Evolutionary conservation across 92 coral and sea anemone species (phyloP).

Genomic region (Hydrozoanthus gracilis): DNA sequence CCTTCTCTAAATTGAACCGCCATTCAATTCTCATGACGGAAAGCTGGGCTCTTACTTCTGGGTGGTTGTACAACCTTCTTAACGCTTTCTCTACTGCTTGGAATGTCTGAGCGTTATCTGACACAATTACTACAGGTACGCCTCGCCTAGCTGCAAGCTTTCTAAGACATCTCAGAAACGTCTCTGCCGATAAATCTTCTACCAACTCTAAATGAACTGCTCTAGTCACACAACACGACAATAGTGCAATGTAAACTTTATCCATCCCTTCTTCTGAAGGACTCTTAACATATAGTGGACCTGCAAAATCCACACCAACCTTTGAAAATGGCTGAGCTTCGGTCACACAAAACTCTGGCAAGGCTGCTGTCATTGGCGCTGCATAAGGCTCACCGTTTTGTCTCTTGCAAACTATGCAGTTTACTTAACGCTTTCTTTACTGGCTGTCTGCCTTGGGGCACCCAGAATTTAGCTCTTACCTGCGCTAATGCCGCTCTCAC

Average conservation of each 20-base stretch:
- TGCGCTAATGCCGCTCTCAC: neutral
- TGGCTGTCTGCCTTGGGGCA: conserved; percentile 46
- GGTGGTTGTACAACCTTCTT: neutral
- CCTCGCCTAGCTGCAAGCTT: conserved; percentile 15
- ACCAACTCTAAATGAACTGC: conserved; percentile 50
- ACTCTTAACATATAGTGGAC: conserved; percentile 53
- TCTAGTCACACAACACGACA: conserved; percentile 38
- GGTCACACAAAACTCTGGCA: conserved; percentile 43
- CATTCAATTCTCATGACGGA: neutral
- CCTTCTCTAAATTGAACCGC: conserved; percentile 17
- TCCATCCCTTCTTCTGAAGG: conserved; percentile 20
- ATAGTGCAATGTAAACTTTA: conserved; percentile 45
- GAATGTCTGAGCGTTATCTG: neutral
- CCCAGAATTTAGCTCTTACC: conserved; percentile 40
- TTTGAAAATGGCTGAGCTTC: conserved; percentile 48
- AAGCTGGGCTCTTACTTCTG: neutral
- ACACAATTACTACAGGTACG: neutral
- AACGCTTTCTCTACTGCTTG: neutral
- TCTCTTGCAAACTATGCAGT: conserved; percentile 34
- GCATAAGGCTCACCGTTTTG: conserved; percentile 49
- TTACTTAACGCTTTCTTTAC: conserved; percentile 32
- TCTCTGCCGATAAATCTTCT: conserved; percentile 25
- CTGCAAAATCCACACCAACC: conserved; percentile 64
- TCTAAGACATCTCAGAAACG: conserved; percentile 49
- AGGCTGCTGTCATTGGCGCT: conserved; percentile 31